A percentile compares a stretch with the other conserved stretches of the same genome.
Evolutionary conservation across 2,797 vertebrate genomes (phyloP).

Genomic region (Brotula barbata): DNA sequence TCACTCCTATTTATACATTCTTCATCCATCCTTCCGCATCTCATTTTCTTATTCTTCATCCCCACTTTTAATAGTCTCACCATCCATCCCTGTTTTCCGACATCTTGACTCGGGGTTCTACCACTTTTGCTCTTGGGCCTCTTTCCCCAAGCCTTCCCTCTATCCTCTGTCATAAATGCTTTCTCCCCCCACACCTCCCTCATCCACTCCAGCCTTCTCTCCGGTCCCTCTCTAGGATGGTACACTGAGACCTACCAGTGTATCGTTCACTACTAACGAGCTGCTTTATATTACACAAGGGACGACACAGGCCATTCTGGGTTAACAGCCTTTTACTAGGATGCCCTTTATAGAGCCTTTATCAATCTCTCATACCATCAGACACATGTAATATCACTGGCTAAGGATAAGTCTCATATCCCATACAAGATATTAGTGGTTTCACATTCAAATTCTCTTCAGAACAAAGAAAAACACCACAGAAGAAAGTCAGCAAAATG

Average conservation of each 20-base stretch:
- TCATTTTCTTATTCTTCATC: not conserved
- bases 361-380: constrained; percentile 76
- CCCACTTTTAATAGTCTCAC: constrained; percentile 1
- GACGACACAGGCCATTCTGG: constrained; percentile 73
- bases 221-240: constrained; percentile 41
- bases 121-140: constrained; percentile 27
- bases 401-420: constrained; percentile 56
- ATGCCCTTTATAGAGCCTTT: constrained; percentile 76
- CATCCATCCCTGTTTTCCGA: not conserved
- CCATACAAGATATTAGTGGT: constrained; percentile 40
- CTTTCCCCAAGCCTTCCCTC: constrained; percentile 16
- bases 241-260: constrained; percentile 71
- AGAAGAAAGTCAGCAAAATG: constrained; percentile 10
- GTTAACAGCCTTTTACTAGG: constrained; percentile 79
- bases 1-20: constrained; percentile 6
- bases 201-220: constrained; percentile 54
- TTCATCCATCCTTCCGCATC: constrained; percentile 14
- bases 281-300: constrained; percentile 76
- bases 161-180: constrained; percentile 41
- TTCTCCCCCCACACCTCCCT: constrained; percentile 34
- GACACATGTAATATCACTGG: constrained; percentile 63
- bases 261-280: constrained; percentile 80
- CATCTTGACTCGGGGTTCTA: constrained; percentile 6
- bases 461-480: constrained; percentile 30
- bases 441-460: constrained; percentile 45